phyloP scores from a whole-genome alignment of 2,113 vertebrate species.

The Eptesicus fuscus region DNA sequence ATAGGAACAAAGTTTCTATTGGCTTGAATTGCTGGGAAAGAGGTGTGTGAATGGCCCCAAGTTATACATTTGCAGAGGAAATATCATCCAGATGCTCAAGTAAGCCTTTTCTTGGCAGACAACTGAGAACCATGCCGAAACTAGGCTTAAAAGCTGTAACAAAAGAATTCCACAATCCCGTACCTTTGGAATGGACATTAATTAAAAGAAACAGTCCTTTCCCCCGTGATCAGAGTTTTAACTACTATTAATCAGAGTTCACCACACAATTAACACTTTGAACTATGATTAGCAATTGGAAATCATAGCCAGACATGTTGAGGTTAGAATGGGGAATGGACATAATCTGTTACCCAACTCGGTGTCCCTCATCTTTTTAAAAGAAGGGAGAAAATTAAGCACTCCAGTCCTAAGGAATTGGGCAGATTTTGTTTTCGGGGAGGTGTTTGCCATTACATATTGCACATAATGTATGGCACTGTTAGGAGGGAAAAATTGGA shows the following conservation, averaged over 20 bases:
- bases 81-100: slow-evolving; percentile 85
- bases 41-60: slow-evolving; percentile 80
- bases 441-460: slow-evolving; percentile 85
- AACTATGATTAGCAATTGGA: slow-evolving; percentile 56
- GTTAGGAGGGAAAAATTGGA: slow-evolving; percentile 85
- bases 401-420: slow-evolving; percentile 75
- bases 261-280: slow-evolving; percentile 76
- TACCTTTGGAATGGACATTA: slow-evolving; percentile 67
- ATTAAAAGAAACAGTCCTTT: slow-evolving; percentile 45
- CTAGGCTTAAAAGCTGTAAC: slow-evolving; percentile 46
- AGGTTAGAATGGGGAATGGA: slow-evolving; percentile 52
- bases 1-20: slow-evolving; percentile 70
- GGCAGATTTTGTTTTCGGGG: slow-evolving; percentile 83
- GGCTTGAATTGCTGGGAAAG: slow-evolving; percentile 79
- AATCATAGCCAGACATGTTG: slow-evolving; percentile 59
- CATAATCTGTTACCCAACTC: not conserved
- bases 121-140: slow-evolving; percentile 58
- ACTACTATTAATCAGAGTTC: slow-evolving; percentile 69
- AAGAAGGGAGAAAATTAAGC: not conserved
- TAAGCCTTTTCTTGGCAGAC: slow-evolving; percentile 80
- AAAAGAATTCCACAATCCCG: slow-evolving; percentile 61
- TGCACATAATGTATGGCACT: slow-evolving; percentile 88
- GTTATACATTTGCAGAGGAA: slow-evolving; percentile 83
- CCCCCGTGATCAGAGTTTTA: slow-evolving; percentile 55
- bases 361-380: not conserved